Evolutionary conservation across 2,797 vertebrate species (phyloP), one percentile per base, ranked within the genome.

Genomic region (Hoplostethus atlanticus): DNA sequence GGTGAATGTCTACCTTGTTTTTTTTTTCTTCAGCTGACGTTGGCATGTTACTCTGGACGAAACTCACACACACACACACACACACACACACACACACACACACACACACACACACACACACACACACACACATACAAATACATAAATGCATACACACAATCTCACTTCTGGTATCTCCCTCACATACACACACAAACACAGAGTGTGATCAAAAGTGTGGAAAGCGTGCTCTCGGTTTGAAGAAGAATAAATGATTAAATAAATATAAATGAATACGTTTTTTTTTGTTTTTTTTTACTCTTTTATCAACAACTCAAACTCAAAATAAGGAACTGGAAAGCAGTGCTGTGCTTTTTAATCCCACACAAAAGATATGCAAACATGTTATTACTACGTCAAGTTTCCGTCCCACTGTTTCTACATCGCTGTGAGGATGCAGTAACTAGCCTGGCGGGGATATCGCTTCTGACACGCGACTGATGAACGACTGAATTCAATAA

Each of bases 401-500:
- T 68, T 80, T 79, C 70, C 80, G 67, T 79, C 61, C 42, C 58
- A 16, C 56, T 4, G 66, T 61, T 13, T 59, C 68, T 77, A 59
- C 11, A 61, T 70, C 25, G 16, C 70, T 38, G 15, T 63, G 74
- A 81, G 48, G 77, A 59, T 0, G 63, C 56, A 2, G 73, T 84
- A 85, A 88, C 71, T 71, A 76, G 50, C 73, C 67, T 56, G 10
- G 4, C 76, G 84, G 57, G 77, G 65, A 89, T 88, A 86, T 85
- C 76, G 84, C 86, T 36, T 52, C 73, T 86, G 88, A 89, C 67
- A 66, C 63, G 73, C 40, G 55, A 73, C 53, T 88, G 80, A 84
- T 84, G 79, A 88, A 71, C 51, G 82, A 79, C 80, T 73, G 81
- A 57, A 85, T 87, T 77, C 66, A 87, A 89, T 90, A 87, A 88